Conservation (phyloP, 1,140 invertebrate genomes). For the Rhagoletis pomonella region DNA sequence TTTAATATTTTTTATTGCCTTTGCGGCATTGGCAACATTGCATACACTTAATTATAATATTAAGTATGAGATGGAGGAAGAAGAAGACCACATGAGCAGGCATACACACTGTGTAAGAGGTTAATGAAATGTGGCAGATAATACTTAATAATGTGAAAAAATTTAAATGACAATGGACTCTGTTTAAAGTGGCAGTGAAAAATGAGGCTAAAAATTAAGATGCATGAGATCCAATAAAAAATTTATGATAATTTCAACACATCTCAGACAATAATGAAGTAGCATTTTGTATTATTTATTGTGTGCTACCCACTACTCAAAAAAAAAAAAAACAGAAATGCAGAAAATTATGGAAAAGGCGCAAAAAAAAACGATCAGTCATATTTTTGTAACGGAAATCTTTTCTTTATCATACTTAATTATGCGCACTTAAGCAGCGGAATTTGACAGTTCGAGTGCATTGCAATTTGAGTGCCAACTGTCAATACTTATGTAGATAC, state of each 20-base stretch:
- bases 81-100: neutral
- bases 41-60: conserved; percentile 1
- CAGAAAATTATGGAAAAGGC: neutral
- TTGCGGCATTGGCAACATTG: conserved; percentile 31
- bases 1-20: neutral
- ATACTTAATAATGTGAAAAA: conserved; percentile 36
- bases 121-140: conserved; percentile 33
- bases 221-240: neutral
- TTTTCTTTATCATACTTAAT: neutral
- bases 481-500: neutral
- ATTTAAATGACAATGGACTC: conserved; percentile 23
- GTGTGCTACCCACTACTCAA: conserved; percentile 14
- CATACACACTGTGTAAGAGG: neutral
- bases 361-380: neutral
- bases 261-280: neutral
- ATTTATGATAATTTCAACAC: conserved; percentile 2
- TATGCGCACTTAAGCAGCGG: conserved; percentile 1
- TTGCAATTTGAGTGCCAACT: neutral
- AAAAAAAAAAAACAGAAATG: neutral
- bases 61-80: neutral
- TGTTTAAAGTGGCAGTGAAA: conserved; percentile 34
- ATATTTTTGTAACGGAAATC: conserved; percentile 16
- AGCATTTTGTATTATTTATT: neutral
- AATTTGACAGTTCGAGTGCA: conserved; percentile 44
- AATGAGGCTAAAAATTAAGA: conserved; percentile 38